Evolutionary conservation across 53 echinoderm and acorn worm genomes (phyloP).

Genomic region (Stichopus horrens): DNA sequence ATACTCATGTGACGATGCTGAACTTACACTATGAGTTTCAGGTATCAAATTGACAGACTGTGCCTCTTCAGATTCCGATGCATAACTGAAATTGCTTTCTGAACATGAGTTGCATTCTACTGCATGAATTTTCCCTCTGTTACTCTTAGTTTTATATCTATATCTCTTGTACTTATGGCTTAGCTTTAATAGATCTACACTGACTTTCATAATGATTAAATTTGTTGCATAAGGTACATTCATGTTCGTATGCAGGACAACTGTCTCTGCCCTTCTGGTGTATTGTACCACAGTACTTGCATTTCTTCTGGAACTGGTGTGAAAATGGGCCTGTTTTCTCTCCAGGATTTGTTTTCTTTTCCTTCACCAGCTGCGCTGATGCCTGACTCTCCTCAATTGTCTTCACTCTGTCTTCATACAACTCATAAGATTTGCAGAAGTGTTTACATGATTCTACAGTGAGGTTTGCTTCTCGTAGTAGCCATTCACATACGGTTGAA

Average conservation of each 20-base stretch:
- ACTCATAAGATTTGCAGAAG: constrained; percentile 14
- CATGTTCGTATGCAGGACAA: constrained; percentile 58
- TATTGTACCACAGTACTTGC: constrained; percentile 55
- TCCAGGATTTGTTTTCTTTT: background rate
- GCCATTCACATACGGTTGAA: background rate
- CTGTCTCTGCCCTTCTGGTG: constrained; percentile 47
- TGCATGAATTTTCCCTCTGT: constrained; percentile 19
- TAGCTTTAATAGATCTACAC: constrained; percentile 11
- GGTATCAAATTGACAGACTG: constrained; percentile 3
- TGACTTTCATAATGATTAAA: constrained; percentile 48
- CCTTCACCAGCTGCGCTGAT: background rate
- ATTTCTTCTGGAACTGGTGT: constrained; percentile 7
- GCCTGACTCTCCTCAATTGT: constrained; percentile 9
- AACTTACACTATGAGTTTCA: background rate
- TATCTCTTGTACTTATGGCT: background rate
- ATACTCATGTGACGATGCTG: background rate
- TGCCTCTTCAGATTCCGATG: background rate
- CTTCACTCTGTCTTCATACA: constrained; percentile 18
- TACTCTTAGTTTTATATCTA: background rate
- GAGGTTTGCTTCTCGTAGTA: background rate
- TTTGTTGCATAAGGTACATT: constrained; percentile 5
- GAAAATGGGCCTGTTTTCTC: background rate
- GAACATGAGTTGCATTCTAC: background rate
- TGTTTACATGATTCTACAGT: background rate
- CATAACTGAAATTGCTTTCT: background rate